These are phyloP conservation scores for Rotaria macrura DNA, from an alignment of 2,888 invertebrate species.

Conservation along the genomic window DNA sequence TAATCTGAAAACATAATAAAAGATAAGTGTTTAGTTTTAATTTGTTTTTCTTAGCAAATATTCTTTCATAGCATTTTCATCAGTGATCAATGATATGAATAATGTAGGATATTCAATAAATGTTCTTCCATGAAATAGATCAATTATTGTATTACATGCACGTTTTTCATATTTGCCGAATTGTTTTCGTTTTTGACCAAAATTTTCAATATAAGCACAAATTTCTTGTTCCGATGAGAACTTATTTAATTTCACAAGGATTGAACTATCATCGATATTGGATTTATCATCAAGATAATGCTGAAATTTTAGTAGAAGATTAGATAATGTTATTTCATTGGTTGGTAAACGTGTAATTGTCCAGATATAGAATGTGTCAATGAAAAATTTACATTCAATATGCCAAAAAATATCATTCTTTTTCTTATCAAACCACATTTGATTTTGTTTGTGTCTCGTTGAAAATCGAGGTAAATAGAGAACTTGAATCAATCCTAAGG, in stretches of 20 bases:
- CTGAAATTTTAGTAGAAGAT: neutral
- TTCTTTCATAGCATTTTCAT: neutral
- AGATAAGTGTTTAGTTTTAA: neutral
- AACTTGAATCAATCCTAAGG: neutral
- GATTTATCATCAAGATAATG: too few species aligned
- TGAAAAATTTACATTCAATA: neutral
- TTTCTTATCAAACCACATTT: neutral
- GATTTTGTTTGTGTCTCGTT: neutral
- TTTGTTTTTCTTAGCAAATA: neutral
- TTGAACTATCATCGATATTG: neutral
- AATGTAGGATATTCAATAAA: slow-evolving; percentile 1
- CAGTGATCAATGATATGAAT: neutral
- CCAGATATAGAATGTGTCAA: neutral
- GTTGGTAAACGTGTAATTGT: neutral
- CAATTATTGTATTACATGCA: neutral
- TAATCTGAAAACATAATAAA: neutral
- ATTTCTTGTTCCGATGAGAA: neutral
- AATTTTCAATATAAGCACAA: neutral
- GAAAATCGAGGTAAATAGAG: neutral
- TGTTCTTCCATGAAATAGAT: neutral
- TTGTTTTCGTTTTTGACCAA: neutral
- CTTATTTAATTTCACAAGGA: neutral
- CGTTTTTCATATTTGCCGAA: neutral
- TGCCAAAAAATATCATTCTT: neutral
- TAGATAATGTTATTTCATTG: neutral